A percentile compares a stretch with the other conserved stretches of the same genome.
Evolutionary conservation across 2,888 invertebrate genomes (phyloP).

Genomic region (Dynastes maya): DNA sequence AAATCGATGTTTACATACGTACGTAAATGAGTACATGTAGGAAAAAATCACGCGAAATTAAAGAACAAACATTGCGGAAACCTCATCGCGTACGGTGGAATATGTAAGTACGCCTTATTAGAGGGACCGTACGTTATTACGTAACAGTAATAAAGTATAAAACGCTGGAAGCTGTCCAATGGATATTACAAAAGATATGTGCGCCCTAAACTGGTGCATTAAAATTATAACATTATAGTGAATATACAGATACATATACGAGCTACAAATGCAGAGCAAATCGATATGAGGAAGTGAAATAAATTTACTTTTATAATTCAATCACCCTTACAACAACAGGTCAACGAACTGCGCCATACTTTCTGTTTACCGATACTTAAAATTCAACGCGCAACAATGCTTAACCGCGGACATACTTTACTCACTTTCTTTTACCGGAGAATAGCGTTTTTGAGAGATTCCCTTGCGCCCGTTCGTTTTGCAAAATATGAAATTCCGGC

Average conservation of each 20-base stretch:
- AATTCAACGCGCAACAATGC: constrained; percentile 31
- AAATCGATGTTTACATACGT: constrained; percentile 5
- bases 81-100: background rate
- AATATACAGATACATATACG: too few species aligned
- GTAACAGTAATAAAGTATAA: too few species aligned
- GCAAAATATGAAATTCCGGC: constrained; percentile 19
- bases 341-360: constrained; percentile 25
- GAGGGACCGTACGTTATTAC: too few species aligned
- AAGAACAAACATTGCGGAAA: constrained; percentile 9
- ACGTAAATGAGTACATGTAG: constrained; percentile 14
- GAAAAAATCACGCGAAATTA: constrained; percentile 19
- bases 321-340: constrained; percentile 10
- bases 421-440: constrained; percentile 31
- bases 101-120: too few species aligned
- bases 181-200: too few species aligned
- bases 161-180: too few species aligned
- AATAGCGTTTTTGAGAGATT: background rate
- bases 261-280: background rate
- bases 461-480: background rate
- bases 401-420: constrained; percentile 17
- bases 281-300: background rate
- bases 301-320: constrained; percentile 1
- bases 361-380: constrained; percentile 39
- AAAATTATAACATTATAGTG: too few species aligned
- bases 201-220: too few species aligned